These are phyloP conservation scores for Zosterops borbonicus DNA, from an alignment of 2,113 vertebrate species.

Conservation along the genomic window DNA sequence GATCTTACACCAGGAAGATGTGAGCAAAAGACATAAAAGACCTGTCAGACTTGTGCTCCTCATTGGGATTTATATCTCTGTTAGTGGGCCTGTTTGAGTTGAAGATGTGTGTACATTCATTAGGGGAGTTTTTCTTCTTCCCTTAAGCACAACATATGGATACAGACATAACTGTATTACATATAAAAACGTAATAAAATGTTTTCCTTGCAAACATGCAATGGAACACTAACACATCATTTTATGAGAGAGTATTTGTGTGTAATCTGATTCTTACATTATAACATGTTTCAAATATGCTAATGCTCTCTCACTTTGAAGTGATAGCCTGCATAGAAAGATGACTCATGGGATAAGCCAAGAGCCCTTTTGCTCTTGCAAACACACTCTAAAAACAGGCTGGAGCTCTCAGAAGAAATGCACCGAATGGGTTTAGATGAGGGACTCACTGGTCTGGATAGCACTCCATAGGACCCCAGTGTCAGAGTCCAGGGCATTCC, in stretches of 20 bases:
- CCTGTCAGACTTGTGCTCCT: background rate
- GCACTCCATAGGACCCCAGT: background rate
- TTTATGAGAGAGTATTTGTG: conserved; percentile 25
- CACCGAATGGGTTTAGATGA: background rate
- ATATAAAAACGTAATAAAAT: background rate
- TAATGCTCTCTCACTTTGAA: background rate
- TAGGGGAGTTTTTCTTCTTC: background rate
- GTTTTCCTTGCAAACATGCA: background rate
- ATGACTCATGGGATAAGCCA: background rate
- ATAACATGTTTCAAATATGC: background rate
- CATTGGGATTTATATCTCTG: background rate
- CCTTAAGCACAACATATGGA: background rate
- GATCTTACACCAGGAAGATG: background rate
- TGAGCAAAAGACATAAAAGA: background rate
- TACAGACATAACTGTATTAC: background rate
- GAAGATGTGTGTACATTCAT: background rate
- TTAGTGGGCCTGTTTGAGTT: background rate
- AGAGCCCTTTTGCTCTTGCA: conserved; percentile 1
- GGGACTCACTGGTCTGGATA: background rate
- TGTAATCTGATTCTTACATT: conserved; percentile 11
- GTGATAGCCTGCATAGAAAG: background rate
- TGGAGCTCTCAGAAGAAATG: background rate
- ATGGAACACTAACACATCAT: conserved; percentile 2
- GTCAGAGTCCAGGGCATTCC: too few relatives aligned
- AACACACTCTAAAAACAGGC: background rate